Evolutionary conservation across 2,113 vertebrate genomes (phyloP), one percentile per base, ranked within the genome.

Genomic region (Gadus chalcogrammus): DNA sequence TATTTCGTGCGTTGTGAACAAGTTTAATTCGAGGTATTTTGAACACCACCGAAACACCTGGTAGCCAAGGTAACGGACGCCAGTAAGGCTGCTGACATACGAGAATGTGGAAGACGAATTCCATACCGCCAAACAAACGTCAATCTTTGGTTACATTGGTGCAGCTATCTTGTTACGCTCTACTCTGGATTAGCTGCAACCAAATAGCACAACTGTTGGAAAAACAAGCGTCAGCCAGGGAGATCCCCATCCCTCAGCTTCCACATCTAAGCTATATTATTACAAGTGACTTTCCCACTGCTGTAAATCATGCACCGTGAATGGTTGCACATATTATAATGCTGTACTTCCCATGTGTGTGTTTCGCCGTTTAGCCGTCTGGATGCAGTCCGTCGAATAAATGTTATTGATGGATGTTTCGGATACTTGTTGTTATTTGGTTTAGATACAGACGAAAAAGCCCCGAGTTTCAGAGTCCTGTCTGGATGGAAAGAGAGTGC

Each of bases 81-180:
- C 18, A 18, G 59, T n/a, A 5, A 17, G 55, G 55, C 5, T 58
- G 55, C 55, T 58, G 55, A 58, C 55, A 58, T 58, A 16, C n/a
- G 55, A 58, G 55, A 58, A 17, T 17, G 55, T n/a, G 15, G 55
- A n/a, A 6, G 18, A 61, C n/a, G 59, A 22, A 61, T 61, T 22
- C 18, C 59, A 61, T 18, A 61, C 59, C 59, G 1, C n/a, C 59
- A 12, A 22, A 20, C 59, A 61, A 22, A 61, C 59, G 20, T 22
- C 6, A 22, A 61, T 61, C 59, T 61, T 18, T 61, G 59, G 59
- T 61, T 61, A 61, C 59, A 22, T 61, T 22, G 18, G 59, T 61
- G 59, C 11, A 12, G 59, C 11, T n/a, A 61, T 61, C 59, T 22
- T 7, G 59, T 61, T 61, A 61, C 59, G 42, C 56, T 59, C 11